Percentiles rank a stretch among this genome's conserved stretches.
Conservation (phyloP, 2,888 invertebrate species). For the Exephanes ischioxanthus region DNA sequence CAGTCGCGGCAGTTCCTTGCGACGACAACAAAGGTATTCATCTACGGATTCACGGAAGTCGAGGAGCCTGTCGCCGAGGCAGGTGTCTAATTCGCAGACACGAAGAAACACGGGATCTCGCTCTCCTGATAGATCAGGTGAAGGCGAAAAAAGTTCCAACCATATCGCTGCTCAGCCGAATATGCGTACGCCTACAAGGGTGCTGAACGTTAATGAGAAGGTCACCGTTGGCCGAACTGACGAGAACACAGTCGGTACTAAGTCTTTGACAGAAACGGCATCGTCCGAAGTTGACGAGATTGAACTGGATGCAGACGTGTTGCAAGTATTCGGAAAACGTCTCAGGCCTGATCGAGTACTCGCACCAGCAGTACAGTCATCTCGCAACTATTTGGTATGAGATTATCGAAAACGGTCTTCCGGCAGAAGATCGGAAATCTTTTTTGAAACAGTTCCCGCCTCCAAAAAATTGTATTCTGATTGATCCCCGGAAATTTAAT, state of each 20-base stretch:
- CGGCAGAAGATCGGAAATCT: slow-evolving; percentile 45
- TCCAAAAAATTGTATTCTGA: slow-evolving; percentile 50
- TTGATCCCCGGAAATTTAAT: slow-evolving; percentile 64
- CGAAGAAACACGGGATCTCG: background rate
- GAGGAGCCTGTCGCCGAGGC: background rate
- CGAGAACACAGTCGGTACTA: background rate
- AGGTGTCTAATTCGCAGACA: background rate
- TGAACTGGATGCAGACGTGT: slow-evolving; percentile 32
- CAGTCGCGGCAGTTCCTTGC: background rate
- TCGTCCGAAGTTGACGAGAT: background rate
- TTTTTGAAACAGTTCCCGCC: slow-evolving; percentile 50
- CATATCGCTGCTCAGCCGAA: background rate
- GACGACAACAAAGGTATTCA: background rate
- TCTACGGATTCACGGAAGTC: background rate
- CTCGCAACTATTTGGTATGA: slow-evolving; percentile 44
- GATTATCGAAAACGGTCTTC: slow-evolving; percentile 60
- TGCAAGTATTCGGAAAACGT: slow-evolving; percentile 48
- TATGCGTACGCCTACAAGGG: background rate
- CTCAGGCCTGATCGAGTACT: slow-evolving; percentile 40
- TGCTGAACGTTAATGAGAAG: background rate
- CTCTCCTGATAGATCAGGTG: background rate
- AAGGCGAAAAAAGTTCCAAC: background rate
- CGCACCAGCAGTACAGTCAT: slow-evolving; percentile 36
- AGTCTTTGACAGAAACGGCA: background rate
- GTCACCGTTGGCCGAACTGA: background rate